phyloP scores from a whole-genome alignment of 92 coral and sea anemone species.

The Montipora capitata region DNA sequence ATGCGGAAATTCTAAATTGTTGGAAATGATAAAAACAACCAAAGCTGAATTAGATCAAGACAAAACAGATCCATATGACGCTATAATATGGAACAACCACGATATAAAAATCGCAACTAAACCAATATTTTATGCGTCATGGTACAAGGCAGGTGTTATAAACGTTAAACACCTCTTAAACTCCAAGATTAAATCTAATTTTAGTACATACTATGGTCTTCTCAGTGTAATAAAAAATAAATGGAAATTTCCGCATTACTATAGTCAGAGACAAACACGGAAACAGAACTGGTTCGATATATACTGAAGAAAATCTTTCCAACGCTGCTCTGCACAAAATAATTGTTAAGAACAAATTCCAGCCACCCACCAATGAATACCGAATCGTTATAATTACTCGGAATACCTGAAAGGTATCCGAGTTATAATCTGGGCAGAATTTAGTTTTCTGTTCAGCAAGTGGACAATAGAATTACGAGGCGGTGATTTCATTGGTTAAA shows the following conservation, averaged over 20 bases:
- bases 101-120: not conserved
- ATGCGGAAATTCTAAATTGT: not conserved
- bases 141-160: not conserved
- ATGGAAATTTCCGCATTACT: not conserved
- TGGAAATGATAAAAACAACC: not conserved
- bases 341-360: slow-evolving; percentile 4
- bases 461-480: too few species aligned
- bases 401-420: too few species aligned
- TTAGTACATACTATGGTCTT: not conserved
- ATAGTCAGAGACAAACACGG: slow-evolving; percentile 10
- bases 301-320: slow-evolving; percentile 23
- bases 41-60: not conserved
- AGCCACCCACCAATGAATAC: slow-evolving; percentile 7
- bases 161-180: not conserved
- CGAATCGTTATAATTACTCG: too few species aligned
- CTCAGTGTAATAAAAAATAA: not conserved
- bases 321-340: slow-evolving; percentile 4
- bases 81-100: not conserved
- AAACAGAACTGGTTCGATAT: slow-evolving; percentile 3
- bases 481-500: too few species aligned
- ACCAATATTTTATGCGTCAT: not conserved
- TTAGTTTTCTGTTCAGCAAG: too few species aligned
- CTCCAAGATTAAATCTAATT: not conserved
- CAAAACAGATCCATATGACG: not conserved
- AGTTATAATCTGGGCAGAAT: too few species aligned